Conservation (phyloP, 2,797 vertebrate genomes). For the Zonotrichia albicollis region DNA sequence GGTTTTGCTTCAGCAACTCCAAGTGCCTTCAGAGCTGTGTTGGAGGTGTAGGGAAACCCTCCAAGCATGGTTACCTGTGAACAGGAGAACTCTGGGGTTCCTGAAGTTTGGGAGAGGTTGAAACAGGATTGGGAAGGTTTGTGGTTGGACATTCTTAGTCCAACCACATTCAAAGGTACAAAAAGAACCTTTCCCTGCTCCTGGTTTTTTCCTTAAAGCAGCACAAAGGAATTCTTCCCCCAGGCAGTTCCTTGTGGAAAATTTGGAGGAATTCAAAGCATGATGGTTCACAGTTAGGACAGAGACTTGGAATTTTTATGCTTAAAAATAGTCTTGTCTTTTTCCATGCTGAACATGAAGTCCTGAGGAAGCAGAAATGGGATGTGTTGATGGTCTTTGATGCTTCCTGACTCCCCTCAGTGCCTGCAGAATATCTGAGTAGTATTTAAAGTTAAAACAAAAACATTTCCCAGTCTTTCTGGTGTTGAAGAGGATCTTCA, state of each 20-base stretch:
- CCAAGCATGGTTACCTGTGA: fast-evolving
- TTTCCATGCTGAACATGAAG: background rate
- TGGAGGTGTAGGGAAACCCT: background rate
- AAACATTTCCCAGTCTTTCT: background rate
- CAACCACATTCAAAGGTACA: too few relatives aligned
- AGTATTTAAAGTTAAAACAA: background rate
- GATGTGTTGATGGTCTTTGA: background rate
- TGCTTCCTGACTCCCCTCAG: background rate
- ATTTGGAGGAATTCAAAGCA: background rate
- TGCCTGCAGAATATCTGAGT: background rate
- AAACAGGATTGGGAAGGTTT: background rate
- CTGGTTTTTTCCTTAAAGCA: background rate
- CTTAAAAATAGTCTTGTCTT: background rate
- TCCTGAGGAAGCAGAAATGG: background rate
- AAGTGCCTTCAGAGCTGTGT: background rate
- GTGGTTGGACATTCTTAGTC: background rate
- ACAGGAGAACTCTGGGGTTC: background rate
- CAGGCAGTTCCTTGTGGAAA: background rate
- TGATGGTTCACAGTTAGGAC: background rate
- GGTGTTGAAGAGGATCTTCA: background rate
- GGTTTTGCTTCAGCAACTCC: background rate
- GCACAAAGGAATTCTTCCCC: background rate
- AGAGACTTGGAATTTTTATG: background rate
- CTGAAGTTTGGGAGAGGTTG: background rate
- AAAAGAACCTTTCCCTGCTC: background rate